Conservation (phyloP, 2,888 invertebrate species). For the Halictus quadricinctus region DNA sequence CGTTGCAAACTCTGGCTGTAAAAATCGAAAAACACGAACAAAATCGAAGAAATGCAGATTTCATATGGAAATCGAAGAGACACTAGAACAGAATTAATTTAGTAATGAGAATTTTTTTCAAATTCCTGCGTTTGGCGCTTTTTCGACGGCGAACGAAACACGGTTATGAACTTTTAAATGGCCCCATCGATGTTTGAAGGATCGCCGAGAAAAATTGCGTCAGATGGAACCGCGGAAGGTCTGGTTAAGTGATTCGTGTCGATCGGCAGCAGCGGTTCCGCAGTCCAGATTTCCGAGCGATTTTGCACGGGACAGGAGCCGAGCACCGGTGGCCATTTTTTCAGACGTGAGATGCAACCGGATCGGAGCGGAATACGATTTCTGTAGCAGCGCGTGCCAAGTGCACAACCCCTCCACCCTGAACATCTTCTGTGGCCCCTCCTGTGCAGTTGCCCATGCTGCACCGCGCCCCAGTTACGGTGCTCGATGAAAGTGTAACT, state of each 20-base stretch:
- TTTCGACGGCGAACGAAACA: background rate
- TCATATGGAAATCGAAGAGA: too few relatives aligned
- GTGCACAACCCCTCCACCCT: conserved; percentile 31
- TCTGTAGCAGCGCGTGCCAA: conserved; percentile 19
- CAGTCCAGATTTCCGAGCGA: conserved; percentile 26
- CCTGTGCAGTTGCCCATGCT: conserved; percentile 42
- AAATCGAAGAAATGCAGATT: too few relatives aligned
- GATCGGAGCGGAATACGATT: conserved; percentile 30
- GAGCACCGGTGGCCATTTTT: background rate
- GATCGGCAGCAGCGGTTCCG: background rate
- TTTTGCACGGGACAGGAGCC: background rate
- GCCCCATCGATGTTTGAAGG: background rate
- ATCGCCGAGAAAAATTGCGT: background rate
- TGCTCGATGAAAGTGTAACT: conserved; percentile 69
- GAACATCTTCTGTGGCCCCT: conserved; percentile 2
- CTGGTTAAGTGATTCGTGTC: background rate
- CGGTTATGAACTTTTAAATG: background rate
- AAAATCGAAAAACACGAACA: too few relatives aligned
- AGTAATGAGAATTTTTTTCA: too few relatives aligned
- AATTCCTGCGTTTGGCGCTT: too few relatives aligned
- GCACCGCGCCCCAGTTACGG: conserved; percentile 62
- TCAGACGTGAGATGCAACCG: conserved; percentile 45
- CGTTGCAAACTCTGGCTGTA: too few relatives aligned
- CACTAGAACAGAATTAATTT: too few relatives aligned
- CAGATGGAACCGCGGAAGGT: background rate